These are phyloP conservation scores for Porites lutea DNA, from an alignment of 64 coral and sea anemone genomes.

Conservation along the genomic window DNA sequence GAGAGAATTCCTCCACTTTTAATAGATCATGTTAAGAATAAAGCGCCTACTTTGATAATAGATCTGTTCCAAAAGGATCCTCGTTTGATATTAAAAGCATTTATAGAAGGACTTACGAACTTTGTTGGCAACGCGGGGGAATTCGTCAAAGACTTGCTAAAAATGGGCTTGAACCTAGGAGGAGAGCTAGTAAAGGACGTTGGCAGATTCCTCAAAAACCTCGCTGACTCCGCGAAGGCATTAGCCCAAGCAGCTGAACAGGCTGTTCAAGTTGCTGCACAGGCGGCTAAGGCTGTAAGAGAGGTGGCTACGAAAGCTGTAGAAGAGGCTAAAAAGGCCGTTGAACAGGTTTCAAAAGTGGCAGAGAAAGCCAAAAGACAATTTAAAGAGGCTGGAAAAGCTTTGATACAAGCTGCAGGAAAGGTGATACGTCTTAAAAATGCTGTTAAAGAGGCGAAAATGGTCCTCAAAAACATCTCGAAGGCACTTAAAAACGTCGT, in stretches of 20 bases:
- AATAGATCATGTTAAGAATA: slow-evolving; percentile 19
- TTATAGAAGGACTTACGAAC: slow-evolving; percentile 66
- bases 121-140: slow-evolving; percentile 46
- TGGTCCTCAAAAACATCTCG: slow-evolving; percentile 32
- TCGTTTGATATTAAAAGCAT: slow-evolving; percentile 50
- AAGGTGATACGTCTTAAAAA: slow-evolving; percentile 57
- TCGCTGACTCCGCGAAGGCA: slow-evolving; percentile 33
- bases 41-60: slow-evolving; percentile 44
- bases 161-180: slow-evolving; percentile 39
- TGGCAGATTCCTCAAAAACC: slow-evolving; percentile 59
- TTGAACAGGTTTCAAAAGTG: slow-evolving; percentile 16
- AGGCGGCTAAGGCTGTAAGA: slow-evolving; percentile 56
- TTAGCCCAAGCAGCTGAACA: slow-evolving; percentile 17
- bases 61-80: slow-evolving; percentile 31
- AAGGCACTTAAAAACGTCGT: slow-evolving; percentile 29
- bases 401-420: slow-evolving; percentile 5
- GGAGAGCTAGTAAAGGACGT: slow-evolving; percentile 42
- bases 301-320: slow-evolving; percentile 40
- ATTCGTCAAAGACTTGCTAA: slow-evolving; percentile 50
- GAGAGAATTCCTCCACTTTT: slow-evolving; percentile 57
- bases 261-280: background rate
- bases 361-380: slow-evolving; percentile 15
- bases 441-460: slow-evolving; percentile 45
- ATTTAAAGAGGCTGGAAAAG: slow-evolving; percentile 48
- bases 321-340: slow-evolving; percentile 17